phyloP scores from a whole-genome alignment of 2,113 vertebrate genomes.

The Hippoglossus stenolepis region DNA sequence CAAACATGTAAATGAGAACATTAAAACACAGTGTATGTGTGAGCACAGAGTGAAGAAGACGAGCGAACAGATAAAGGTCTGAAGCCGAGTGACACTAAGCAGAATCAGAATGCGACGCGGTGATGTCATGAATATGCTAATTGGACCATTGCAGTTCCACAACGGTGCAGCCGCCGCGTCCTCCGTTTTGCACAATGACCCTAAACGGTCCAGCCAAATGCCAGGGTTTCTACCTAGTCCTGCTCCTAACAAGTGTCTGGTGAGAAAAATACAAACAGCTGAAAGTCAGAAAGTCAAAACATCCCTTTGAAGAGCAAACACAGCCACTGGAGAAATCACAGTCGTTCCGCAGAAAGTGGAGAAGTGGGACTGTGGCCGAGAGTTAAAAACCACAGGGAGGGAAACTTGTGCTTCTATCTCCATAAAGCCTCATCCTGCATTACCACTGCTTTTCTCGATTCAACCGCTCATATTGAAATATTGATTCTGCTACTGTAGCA shows the following conservation, averaged over 20 bases:
- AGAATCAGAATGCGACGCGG: neutral
- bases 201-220: neutral
- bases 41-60: neutral
- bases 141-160: neutral
- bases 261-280: constrained; percentile 16
- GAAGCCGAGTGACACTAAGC: neutral
- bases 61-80: neutral
- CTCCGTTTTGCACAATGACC: neutral
- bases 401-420: constrained; percentile 40
- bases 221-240: neutral
- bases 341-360: constrained; percentile 39
- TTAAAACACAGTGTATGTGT: neutral
- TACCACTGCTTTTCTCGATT: constrained; percentile 53
- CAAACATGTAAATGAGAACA: neutral
- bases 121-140: neutral
- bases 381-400: constrained; percentile 43
- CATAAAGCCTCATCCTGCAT: constrained; percentile 34
- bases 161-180: neutral
- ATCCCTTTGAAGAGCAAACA: constrained; percentile 55
- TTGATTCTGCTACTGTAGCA: constrained; percentile 64
- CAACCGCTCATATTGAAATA: constrained; percentile 64
- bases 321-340: constrained; percentile 38
- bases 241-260: constrained; percentile 4
- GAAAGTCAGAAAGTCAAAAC: constrained; percentile 45
- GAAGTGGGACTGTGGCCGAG: constrained; percentile 18